These are phyloP conservation scores for Shinisaurus crocodilurus DNA, from an alignment of 2,113 vertebrate genomes.

Conservation along the genomic window DNA sequence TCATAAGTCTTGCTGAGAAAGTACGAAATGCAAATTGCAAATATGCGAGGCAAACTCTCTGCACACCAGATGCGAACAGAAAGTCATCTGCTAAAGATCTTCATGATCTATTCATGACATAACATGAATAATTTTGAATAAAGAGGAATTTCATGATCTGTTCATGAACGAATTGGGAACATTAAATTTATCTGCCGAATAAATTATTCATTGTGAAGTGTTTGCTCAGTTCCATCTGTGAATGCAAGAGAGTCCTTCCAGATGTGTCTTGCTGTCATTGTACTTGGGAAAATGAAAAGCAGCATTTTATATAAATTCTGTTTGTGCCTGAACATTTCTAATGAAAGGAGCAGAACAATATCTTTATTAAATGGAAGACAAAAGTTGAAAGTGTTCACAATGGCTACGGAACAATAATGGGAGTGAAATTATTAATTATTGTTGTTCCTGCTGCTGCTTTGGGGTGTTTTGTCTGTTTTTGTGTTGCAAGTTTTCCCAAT, in stretches of 20 bases:
- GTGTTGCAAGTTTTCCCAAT: background rate
- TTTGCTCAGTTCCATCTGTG: conserved; percentile 58
- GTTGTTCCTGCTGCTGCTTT: background rate
- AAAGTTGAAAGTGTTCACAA: background rate
- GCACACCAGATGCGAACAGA: conserved; percentile 18
- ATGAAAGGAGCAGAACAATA: conserved; percentile 13
- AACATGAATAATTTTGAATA: conserved; percentile 29
- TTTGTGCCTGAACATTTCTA: conserved; percentile 5
- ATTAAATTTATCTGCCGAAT: conserved; percentile 41
- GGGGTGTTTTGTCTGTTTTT: background rate
- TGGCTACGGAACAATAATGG: background rate
- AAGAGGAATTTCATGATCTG: conserved; percentile 41
- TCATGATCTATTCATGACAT: conserved; percentile 48
- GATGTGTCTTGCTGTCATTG: conserved; percentile 43
- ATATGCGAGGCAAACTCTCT: conserved; percentile 19
- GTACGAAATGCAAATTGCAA: conserved; percentile 2
- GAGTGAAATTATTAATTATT: background rate
- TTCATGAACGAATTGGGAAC: conserved; percentile 46
- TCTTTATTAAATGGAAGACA: conserved; percentile 31
- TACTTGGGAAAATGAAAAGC: conserved; percentile 15
- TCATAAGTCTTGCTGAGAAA: background rate
- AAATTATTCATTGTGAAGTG: conserved; percentile 63
- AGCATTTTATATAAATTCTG: conserved; percentile 31
- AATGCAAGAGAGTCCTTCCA: conserved; percentile 34
- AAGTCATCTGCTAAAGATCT: conserved; percentile 19